phyloP scores from a whole-genome alignment of 1,140 invertebrate genomes.

The Heliothis virescens region DNA sequence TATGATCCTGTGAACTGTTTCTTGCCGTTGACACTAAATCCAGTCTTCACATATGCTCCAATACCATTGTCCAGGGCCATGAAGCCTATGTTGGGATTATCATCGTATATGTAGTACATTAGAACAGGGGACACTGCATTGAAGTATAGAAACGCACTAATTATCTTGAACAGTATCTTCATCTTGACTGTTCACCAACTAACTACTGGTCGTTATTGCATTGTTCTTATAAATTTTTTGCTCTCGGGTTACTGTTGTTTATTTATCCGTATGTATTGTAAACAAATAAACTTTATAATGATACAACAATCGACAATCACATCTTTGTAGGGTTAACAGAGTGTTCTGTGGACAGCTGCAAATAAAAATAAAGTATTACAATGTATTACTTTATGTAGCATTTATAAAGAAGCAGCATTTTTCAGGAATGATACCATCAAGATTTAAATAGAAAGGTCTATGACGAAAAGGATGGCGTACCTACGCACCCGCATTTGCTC shows the following conservation, averaged over 20 bases:
- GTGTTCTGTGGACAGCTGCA: not conserved
- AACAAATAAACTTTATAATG: constrained; percentile 55
- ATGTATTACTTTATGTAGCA: not conserved
- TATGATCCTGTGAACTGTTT: constrained; percentile 61
- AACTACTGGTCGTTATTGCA: constrained; percentile 43
- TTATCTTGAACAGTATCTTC: constrained; percentile 54
- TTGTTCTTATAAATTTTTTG: constrained; percentile 63
- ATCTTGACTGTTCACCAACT: constrained; percentile 57
- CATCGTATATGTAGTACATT: constrained; percentile 67
- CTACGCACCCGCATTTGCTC: no score
- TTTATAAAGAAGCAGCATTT: no score
- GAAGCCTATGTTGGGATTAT: constrained; percentile 59
- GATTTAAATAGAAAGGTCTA: no score
- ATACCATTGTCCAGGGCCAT: constrained; percentile 46
- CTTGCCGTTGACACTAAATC: constrained; percentile 53
- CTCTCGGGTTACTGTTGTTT: constrained; percentile 35
- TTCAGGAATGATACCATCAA: no score
- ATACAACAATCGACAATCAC: not conserved
- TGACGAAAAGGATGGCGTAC: no score
- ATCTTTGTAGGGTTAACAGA: constrained; percentile 20
- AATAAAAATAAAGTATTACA: not conserved
- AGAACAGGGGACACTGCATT: constrained; percentile 52
- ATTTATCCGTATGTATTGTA: constrained; percentile 56
- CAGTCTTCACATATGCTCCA: constrained; percentile 51
- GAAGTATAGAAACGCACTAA: constrained; percentile 57